A percentile compares a stretch with the other conserved stretches of the same genome.
Evolutionary conservation across 2,113 vertebrate species (phyloP).

Genomic region (Hucho hucho): DNA sequence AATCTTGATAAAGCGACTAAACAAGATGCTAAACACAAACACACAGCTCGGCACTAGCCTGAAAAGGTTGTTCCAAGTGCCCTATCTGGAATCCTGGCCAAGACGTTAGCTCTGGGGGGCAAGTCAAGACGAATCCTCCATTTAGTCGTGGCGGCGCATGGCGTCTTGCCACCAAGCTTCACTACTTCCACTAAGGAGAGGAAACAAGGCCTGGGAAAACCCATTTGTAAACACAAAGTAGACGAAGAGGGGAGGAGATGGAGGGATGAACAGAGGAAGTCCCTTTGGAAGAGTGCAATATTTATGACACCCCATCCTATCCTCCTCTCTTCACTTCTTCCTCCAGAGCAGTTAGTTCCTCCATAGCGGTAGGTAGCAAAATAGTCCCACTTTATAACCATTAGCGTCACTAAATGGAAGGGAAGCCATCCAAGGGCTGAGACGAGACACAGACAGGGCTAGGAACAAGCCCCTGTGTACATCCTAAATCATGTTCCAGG

Average conservation of each 20-base stretch:
- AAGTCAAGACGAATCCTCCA: constrained; percentile 45
- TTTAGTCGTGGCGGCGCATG: constrained; percentile 40
- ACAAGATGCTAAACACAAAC: too few species aligned
- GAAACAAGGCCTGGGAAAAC: constrained; percentile 47
- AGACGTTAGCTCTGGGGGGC: constrained; percentile 40
- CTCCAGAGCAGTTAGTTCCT: constrained; percentile 28
- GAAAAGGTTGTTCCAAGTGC: too few species aligned
- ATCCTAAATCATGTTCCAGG: constrained; percentile 38
- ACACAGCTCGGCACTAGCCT: too few species aligned
- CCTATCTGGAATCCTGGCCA: constrained; percentile 37
- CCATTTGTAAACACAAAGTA: constrained; percentile 72
- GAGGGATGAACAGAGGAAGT: constrained; percentile 37
- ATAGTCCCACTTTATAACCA: constrained; percentile 55
- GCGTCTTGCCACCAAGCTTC: constrained; percentile 45
- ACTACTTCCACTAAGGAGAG: constrained; percentile 37
- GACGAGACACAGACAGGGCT: constrained; percentile 33
- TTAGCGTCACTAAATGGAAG: constrained; percentile 58
- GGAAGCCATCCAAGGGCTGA: constrained; percentile 24
- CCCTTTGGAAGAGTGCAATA: constrained; percentile 55
- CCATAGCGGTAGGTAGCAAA: constrained; percentile 28
- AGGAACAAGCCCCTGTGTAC: constrained; percentile 23
- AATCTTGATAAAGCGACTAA: too few species aligned
- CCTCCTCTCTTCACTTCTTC: constrained; percentile 39
- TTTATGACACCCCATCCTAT: constrained; percentile 56
- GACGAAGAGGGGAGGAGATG: constrained; percentile 29